These are phyloP conservation scores for Camponotus fellah DNA, from an alignment of 2,888 invertebrate species.

Conservation along the genomic window DNA sequence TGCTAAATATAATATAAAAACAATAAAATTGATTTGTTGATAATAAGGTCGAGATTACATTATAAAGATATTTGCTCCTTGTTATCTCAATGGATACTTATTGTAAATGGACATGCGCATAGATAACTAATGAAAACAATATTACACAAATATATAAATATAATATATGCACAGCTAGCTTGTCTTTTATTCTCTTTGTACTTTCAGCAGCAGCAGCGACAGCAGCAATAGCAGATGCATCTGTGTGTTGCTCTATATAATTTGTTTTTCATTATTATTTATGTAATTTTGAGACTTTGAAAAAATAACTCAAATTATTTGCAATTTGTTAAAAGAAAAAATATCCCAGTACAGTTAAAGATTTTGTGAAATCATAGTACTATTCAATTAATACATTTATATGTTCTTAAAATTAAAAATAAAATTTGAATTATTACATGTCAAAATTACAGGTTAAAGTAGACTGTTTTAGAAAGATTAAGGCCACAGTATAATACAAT, in stretches of 20 bases:
- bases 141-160: conserved; percentile 12
- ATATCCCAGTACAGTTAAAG: background rate
- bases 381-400: conserved; percentile 46
- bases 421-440: background rate
- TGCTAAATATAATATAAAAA: conserved; percentile 4
- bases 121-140: conserved; percentile 31
- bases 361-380: background rate
- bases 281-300: conserved; percentile 31
- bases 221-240: conserved; percentile 34
- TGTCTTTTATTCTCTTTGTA: conserved; percentile 52
- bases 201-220: conserved; percentile 27
- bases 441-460: conserved; percentile 16
- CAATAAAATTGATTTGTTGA: background rate
- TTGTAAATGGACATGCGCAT: conserved; percentile 9
- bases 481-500: conserved; percentile 40
- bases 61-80: conserved; percentile 24
- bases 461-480: background rate
- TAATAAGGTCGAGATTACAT: conserved; percentile 4
- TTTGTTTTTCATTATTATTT: conserved; percentile 13
- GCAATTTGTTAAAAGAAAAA: background rate
- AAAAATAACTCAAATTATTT: background rate
- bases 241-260: conserved; percentile 16
- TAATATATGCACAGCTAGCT: conserved; percentile 36
- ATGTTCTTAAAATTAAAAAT: conserved; percentile 2
- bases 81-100: conserved; percentile 4